These are phyloP conservation scores for Epinephelus fuscoguttatus DNA, from an alignment of 2,113 vertebrate species.

Conservation along the genomic window DNA sequence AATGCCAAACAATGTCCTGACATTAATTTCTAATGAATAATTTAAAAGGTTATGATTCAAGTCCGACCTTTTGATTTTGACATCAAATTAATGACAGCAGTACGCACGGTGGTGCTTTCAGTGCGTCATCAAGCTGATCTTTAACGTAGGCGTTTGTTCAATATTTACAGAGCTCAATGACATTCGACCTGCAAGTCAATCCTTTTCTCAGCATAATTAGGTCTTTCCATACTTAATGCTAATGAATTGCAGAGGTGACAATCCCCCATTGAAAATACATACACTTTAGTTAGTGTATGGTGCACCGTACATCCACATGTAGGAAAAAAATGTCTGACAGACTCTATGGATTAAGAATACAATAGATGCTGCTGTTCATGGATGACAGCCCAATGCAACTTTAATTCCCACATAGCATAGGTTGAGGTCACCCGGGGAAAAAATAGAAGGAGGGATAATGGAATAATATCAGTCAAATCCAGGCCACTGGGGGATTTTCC, in stretches of 20 bases:
- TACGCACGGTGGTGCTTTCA: not conserved
- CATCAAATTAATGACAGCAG: conserved; percentile 10
- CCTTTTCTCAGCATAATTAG: not conserved
- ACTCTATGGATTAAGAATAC: not conserved
- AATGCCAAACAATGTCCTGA: not conserved
- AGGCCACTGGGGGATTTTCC: conserved; percentile 33
- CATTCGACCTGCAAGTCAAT: conserved; percentile 6
- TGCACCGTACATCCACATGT: not conserved
- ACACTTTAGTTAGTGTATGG: not conserved
- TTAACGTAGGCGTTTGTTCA: conserved; percentile 6
- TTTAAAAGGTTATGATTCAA: not conserved
- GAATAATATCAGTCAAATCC: conserved; percentile 55
- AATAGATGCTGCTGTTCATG: not conserved
- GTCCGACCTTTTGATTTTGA: conserved; percentile 26
- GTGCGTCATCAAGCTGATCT: conserved; percentile 48
- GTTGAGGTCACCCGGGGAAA: conserved; percentile 32
- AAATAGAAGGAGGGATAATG: conserved; percentile 29
- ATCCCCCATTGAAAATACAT: not conserved
- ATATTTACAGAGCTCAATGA: conserved; percentile 51
- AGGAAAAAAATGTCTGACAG: not conserved
- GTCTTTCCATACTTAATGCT: conserved; percentile 2
- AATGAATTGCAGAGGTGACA: not conserved
- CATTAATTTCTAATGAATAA: conserved; percentile 2
- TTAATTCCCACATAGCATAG: conserved; percentile 48
- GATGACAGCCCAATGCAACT: conserved; percentile 30